Conservation (phyloP, 2,888 invertebrate species). For the Spodoptera littoralis region DNA sequence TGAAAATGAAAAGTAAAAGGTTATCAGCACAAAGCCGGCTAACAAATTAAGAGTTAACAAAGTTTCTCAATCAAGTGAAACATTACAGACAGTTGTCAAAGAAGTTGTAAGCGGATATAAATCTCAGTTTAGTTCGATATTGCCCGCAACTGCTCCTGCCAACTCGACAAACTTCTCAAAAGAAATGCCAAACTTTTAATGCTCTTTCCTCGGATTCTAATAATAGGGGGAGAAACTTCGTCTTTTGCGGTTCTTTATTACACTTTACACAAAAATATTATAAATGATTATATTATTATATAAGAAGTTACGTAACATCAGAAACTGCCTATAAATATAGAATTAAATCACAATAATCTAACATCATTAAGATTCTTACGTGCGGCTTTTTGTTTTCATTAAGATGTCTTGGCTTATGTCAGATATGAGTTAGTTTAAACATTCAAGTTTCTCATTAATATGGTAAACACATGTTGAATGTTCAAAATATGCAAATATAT, state of each 20-base stretch:
- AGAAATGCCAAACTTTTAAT: slow-evolving; percentile 82
- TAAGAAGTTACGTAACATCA: slow-evolving; percentile 38
- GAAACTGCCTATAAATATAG: slow-evolving; percentile 36
- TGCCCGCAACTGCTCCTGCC: slow-evolving; percentile 70
- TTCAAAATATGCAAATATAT: slow-evolving; percentile 45
- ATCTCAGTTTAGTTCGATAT: slow-evolving; percentile 80
- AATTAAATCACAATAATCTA: slow-evolving; percentile 42
- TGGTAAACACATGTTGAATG: slow-evolving; percentile 45
- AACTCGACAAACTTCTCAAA: slow-evolving; percentile 74
- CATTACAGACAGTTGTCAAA: slow-evolving; percentile 76
- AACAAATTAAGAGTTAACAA: slow-evolving; percentile 62
- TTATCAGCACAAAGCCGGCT: slow-evolving; percentile 35
- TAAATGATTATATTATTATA: slow-evolving; percentile 54
- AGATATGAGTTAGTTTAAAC: slow-evolving; percentile 41
- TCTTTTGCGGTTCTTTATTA: slow-evolving; percentile 66
- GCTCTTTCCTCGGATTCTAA: slow-evolving; percentile 78
- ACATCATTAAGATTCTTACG: slow-evolving; percentile 37
- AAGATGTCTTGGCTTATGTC: slow-evolving; percentile 40
- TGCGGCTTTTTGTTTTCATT: slow-evolving; percentile 41
- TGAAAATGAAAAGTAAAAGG: slow-evolving; percentile 43
- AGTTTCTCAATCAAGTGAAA: slow-evolving; percentile 74
- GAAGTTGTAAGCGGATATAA: slow-evolving; percentile 79
- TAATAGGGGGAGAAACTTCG: slow-evolving; percentile 75
- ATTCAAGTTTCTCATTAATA: slow-evolving; percentile 43
- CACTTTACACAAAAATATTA: slow-evolving; percentile 50